Percentiles rank a stretch among this genome's conserved stretches.
Conservation (phyloP, 1,140 invertebrate species). For the Meteorus sp. region DNA sequence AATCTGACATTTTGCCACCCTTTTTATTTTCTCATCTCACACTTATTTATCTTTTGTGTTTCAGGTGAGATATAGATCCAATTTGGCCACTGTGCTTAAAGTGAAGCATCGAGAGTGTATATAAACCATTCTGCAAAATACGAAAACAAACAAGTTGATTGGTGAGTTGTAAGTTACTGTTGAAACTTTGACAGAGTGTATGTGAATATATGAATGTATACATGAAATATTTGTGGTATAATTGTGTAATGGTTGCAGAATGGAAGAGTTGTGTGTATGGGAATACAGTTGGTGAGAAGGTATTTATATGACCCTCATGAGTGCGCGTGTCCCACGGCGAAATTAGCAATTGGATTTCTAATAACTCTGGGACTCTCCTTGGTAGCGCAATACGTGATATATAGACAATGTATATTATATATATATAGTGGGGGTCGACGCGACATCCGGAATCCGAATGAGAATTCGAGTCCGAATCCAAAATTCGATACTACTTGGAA, state of each 20-base stretch:
- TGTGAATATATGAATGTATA: too few relatives aligned
- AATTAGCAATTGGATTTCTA: conserved; percentile 26
- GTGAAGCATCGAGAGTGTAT: too few relatives aligned
- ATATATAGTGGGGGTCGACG: conserved; percentile 3
- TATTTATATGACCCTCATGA: conserved; percentile 13
- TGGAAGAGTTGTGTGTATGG: conserved; percentile 28
- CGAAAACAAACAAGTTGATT: not conserved
- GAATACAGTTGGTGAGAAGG: not conserved
- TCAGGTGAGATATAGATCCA: not conserved
- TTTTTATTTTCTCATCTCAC: not conserved
- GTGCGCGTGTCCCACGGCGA: not conserved
- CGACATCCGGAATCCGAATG: conserved; percentile 36
- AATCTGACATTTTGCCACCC: not conserved
- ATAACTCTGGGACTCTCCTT: conserved; percentile 18
- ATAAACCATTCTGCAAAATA: not conserved
- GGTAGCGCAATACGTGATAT: not conserved
- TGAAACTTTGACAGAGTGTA: not conserved
- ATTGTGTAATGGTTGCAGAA: too few relatives aligned
- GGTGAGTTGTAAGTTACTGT: not conserved
- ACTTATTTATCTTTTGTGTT: not conserved
- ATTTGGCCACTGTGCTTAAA: too few relatives aligned
- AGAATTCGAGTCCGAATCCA: conserved; percentile 35
- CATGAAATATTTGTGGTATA: too few relatives aligned
- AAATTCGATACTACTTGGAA: conserved; percentile 47
- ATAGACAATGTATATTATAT: conserved; percentile 22